Base-by-base conservation (phyloP, 2,113 vertebrate genomes). In the Rhodinocichla rosea region DNA sequence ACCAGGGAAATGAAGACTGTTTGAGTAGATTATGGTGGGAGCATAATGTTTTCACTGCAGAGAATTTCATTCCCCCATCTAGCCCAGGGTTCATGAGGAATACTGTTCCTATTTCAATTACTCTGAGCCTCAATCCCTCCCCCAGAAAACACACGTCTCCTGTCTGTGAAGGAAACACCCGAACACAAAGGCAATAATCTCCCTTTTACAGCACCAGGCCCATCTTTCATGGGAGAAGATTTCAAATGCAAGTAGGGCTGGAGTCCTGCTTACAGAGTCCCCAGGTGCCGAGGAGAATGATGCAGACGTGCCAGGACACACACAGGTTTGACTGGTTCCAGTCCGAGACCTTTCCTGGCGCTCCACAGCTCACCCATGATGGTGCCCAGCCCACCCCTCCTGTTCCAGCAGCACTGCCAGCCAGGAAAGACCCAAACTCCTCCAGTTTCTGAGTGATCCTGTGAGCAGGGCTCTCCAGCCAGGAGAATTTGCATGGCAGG, bases 21-120 rank as follows among this genome's bases (percentile, higher is more conserved):
- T 87, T 95, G 73, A 94, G 74, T 84, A 55, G 82, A 79, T 97
- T 92, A 96, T 23, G 47, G 64, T n/a, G 11, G 85, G 39, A 80
- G 49, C 28, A 77, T 69, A 90, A 71, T 69, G 28, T 42, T 39
- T 69, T 81, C 77, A 64, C 80, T 75, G 24, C 67, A 26, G 64
- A 79, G 67, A 78, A 52, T 80, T 55, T 78, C 80, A 90, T 73
- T 81, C 52, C 32, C 21, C 27, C 68, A 45, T 40, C 57, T 7
- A 79, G 60, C 32, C 40, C 40, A 33, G 68, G 73, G 75, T 84
- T 95, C 89, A 49, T 4, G 32, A 83, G 56, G 44, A 87, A 78
- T 40, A 35, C 16, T 69, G 39, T 44, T 45, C 27, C 24, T 49
- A 7, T 78, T 95, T 86, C 90, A 86, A 52, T 93, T 81, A 55